Base-by-base conservation (phyloP, 2,888 invertebrate genomes). In the Acleris holmiana region DNA sequence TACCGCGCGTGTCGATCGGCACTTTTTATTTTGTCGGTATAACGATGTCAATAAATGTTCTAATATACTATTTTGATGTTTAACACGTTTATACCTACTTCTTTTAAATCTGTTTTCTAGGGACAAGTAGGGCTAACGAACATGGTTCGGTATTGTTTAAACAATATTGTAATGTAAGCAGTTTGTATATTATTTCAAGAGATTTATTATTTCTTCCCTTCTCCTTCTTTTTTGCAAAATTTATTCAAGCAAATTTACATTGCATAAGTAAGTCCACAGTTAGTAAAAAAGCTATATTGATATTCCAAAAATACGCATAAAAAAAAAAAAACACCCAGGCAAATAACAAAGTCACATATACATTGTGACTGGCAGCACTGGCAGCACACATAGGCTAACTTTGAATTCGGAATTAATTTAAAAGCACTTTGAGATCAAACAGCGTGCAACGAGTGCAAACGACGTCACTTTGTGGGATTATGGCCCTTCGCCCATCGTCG, bases 401-500 rank as follows among this genome's bases (percentile, higher is more conserved):
- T 64, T 59, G 58, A 64, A 64, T 64, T 64, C 29, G 58, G 58
- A 64, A 64, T 64, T 64, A 64, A 64, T 53, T 64, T 64, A 64
- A 64, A 64, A 64, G 58, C 64, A 53, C 51, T 13, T 19, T 51
- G 57, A 64, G 64, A 64, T 64, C 64, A 64, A 64, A 64, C 50
- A 47, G 53, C 53, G 47, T 59, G 64, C 64, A 64, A 50, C 29
- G 59, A 50, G 61, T 64, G 64, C 64, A 59, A 48, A 54, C 58
- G 64, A 64, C 64, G 47, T 55, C 23, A 53, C 64, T 64, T 64
- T 64, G 64, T 64, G 44, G 64, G 64, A 58, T 64, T 64, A 64
- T 64, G 64, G 41, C 64, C 64, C 64, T 64, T 58, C 53, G 64
- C 54, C 64, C 64, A 58, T 13, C 13, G 35, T 13, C 29, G 29